Percentiles rank a stretch among this genome's conserved stretches.
phyloP scores from a whole-genome alignment of 2,888 invertebrate genomes.

The Slavum lentiscoides region DNA sequence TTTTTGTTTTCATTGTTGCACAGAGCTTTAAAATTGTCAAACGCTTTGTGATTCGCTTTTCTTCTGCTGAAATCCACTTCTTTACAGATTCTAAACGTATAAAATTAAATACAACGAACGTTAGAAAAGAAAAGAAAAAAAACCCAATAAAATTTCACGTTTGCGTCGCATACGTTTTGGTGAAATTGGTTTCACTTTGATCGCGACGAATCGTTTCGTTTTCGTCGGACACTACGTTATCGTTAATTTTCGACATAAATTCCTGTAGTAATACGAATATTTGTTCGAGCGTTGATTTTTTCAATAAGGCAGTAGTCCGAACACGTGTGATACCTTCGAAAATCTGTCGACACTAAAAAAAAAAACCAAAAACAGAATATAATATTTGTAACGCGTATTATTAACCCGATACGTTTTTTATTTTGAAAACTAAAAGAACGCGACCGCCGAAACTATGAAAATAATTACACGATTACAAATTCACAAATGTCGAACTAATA shows the following conservation, averaged over 20 bases:
- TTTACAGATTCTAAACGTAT: neutral
- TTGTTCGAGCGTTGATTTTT: conserved; percentile 42
- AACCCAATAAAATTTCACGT: neutral
- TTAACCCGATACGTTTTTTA: too few relatives aligned
- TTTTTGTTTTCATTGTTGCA: conserved; percentile 28
- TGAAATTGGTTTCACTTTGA: neutral
- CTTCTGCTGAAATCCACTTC: neutral
- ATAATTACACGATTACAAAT: neutral
- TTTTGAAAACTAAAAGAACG: neutral
- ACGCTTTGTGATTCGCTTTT: conserved; percentile 25
- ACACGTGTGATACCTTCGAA: conserved; percentile 44
- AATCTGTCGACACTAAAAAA: conserved; percentile 33
- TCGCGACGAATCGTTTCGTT: conserved; percentile 21
- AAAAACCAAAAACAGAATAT: neutral
- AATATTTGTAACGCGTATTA: too few relatives aligned
- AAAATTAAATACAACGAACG: neutral
- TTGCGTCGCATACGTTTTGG: conserved; percentile 8
- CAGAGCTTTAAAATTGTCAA: conserved; percentile 35
- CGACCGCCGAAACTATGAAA: neutral
- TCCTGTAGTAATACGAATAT: conserved; percentile 32
- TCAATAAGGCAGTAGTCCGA: conserved; percentile 19
- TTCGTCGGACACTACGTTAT: neutral
- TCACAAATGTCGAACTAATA: too few relatives aligned
- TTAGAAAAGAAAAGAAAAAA: neutral
- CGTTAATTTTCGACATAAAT: conserved; percentile 36